phyloP scores from a whole-genome alignment of 2,888 invertebrate species.

The Agonopterix alstromeriana region DNA sequence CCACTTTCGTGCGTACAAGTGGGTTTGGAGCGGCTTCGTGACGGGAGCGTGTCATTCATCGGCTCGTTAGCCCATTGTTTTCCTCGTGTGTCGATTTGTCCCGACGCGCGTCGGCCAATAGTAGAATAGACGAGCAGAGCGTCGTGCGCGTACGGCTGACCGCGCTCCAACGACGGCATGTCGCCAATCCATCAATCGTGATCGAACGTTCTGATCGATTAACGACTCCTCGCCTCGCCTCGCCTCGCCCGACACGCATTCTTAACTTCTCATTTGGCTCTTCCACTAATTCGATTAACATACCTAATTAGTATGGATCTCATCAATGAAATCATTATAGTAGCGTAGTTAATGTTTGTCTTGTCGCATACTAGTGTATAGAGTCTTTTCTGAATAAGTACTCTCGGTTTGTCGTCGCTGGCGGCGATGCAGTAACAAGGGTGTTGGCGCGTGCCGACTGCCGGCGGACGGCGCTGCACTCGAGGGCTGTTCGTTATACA shows the following conservation, averaged over 20 bases:
- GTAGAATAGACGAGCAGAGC: slow-evolving; percentile 47
- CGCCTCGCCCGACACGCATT: slow-evolving; percentile 33
- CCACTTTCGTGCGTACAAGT: slow-evolving; percentile 57
- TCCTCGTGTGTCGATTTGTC: slow-evolving; percentile 63
- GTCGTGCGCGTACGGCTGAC: slow-evolving; percentile 43
- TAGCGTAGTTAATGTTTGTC: background rate
- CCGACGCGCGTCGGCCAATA: slow-evolving; percentile 56
- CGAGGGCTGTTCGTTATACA: slow-evolving; percentile 65
- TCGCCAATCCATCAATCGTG: slow-evolving; percentile 65
- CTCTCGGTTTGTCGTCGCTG: slow-evolving; percentile 13
- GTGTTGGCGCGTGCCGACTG: slow-evolving; percentile 50
- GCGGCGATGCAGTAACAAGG: slow-evolving; percentile 32
- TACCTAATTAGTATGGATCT: background rate
- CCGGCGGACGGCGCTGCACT: slow-evolving; percentile 43
- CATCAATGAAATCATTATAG: background rate
- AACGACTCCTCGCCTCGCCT: slow-evolving; percentile 25
- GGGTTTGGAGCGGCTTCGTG: slow-evolving; percentile 44
- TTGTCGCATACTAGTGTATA: background rate
- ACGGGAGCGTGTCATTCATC: slow-evolving; percentile 69
- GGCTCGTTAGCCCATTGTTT: slow-evolving; percentile 68
- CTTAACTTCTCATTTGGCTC: slow-evolving; percentile 30
- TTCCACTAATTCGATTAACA: background rate
- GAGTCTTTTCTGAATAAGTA: background rate
- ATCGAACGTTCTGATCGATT: slow-evolving; percentile 65
- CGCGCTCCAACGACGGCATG: slow-evolving; percentile 45